phyloP scores from a whole-genome alignment of 2,888 invertebrate genomes.

The Selenia dentaria region DNA sequence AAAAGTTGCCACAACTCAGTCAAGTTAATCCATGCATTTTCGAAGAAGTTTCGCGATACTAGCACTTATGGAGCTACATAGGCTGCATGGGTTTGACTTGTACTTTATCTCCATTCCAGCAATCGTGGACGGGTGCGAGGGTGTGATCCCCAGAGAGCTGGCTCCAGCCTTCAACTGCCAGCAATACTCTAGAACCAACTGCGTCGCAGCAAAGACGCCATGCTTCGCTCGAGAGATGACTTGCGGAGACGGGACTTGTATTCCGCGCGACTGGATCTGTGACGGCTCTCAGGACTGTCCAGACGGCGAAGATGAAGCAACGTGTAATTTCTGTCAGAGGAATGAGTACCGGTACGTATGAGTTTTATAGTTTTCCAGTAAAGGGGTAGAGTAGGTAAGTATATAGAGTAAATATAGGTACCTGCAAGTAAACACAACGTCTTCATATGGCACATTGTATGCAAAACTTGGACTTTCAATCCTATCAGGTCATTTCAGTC shows the following conservation, averaged over 20 bases:
- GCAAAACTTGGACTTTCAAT: too few species aligned
- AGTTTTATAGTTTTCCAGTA: too few species aligned
- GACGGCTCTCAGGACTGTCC: slow-evolving; percentile 86
- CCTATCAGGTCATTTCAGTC: too few species aligned
- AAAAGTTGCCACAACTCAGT: too few species aligned
- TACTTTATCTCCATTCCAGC: slow-evolving; percentile 66
- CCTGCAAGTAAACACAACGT: too few species aligned
- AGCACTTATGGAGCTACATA: too few species aligned
- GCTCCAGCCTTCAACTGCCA: slow-evolving; percentile 85
- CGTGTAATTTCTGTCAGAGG: slow-evolving; percentile 69
- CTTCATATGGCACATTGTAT: too few species aligned
- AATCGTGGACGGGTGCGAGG: slow-evolving; percentile 85
- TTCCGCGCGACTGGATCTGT: slow-evolving; percentile 86
- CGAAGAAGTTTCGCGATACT: too few species aligned
- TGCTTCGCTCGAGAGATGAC: slow-evolving; percentile 83
- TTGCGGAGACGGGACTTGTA: slow-evolving; percentile 85
- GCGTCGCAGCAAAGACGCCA: slow-evolving; percentile 74
- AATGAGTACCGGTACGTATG: slow-evolving; percentile 64
- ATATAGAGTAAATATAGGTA: too few species aligned
- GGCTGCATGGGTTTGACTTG: not conserved
- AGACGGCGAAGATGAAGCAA: slow-evolving; percentile 85
- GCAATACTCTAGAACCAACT: slow-evolving; percentile 84
- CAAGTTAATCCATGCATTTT: too few species aligned
- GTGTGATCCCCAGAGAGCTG: slow-evolving; percentile 83
- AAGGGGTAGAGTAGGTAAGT: too few species aligned